phyloP scores from a whole-genome alignment of 1,140 invertebrate species.

The Venturia canescens region DNA sequence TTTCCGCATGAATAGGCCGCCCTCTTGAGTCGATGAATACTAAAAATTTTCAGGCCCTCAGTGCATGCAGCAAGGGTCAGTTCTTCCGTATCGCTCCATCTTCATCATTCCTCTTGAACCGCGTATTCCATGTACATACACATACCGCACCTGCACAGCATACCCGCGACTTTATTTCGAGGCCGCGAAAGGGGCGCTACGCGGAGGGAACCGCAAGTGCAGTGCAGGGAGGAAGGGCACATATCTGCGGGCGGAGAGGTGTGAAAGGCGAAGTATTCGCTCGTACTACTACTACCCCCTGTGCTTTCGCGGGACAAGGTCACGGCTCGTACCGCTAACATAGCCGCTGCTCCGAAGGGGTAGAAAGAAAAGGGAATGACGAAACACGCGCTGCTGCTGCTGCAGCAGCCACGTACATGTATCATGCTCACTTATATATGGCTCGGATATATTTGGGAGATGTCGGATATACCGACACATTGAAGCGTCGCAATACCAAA shows the following conservation, averaged over 20 bases:
- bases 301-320: conserved; percentile 31
- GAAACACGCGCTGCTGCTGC: conserved; percentile 16
- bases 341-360: not conserved
- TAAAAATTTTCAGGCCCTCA: conserved; percentile 15
- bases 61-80: not conserved
- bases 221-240: conserved; percentile 9
- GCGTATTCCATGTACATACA: not conserved
- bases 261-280: not conserved
- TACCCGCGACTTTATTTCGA: conserved; percentile 16
- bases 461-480: not conserved
- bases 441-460: not conserved
- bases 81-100: not conserved
- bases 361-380: conserved; percentile 27
- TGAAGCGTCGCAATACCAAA: not conserved
- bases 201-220: conserved; percentile 19
- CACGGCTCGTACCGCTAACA: conserved; percentile 19
- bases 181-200: conserved; percentile 1
- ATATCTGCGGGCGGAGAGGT: not conserved
- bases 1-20: conserved; percentile 31
- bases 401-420: not conserved
- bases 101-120: conserved; percentile 3
- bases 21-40: conserved; percentile 24
- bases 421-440: not conserved
- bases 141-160: conserved; percentile 9
- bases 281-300: conserved; percentile 22